Conservation (phyloP, 2,888 invertebrate genomes). For the Rhingia rostrata region DNA sequence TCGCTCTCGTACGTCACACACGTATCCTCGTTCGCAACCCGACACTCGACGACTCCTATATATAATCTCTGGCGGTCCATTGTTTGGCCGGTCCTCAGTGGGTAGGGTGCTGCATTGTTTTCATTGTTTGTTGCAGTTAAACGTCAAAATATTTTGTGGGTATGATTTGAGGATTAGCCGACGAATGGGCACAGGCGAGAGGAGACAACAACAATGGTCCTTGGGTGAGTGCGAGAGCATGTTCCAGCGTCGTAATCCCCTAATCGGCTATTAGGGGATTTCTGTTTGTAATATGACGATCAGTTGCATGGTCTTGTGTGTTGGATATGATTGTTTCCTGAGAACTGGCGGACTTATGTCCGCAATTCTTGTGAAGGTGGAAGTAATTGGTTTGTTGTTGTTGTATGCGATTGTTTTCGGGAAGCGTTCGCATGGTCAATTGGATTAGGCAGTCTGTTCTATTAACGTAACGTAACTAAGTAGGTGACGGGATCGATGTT, state of each 20-base stretch:
- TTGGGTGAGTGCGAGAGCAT: constrained; percentile 48
- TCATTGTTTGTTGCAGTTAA: constrained; percentile 71
- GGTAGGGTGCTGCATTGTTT: constrained; percentile 55
- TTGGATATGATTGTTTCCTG: constrained; percentile 50
- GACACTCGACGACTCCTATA: constrained; percentile 69
- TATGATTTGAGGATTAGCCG: constrained; percentile 68
- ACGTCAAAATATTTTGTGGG: constrained; percentile 73
- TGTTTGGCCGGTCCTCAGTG: constrained; percentile 46
- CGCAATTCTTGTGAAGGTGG: background rate
- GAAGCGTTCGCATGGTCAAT: constrained; percentile 37
- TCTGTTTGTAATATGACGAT: constrained; percentile 62
- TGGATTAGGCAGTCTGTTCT: constrained; percentile 37
- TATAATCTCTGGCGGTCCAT: constrained; percentile 69
- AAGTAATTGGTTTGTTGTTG: constrained; percentile 8
- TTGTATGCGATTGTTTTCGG: background rate
- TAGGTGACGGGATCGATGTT: constrained; percentile 34
- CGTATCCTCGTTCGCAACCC: background rate
- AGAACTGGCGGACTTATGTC: constrained; percentile 2
- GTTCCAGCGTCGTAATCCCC: constrained; percentile 68
- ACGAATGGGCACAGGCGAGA: constrained; percentile 39
- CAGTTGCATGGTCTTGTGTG: constrained; percentile 44
- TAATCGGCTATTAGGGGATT: constrained; percentile 74
- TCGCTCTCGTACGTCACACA: constrained; percentile 20
- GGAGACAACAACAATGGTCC: constrained; percentile 43
- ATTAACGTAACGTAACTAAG: constrained; percentile 36